Conservation (phyloP, 2,797 vertebrate species). For the Falco novaeseelandiae region DNA sequence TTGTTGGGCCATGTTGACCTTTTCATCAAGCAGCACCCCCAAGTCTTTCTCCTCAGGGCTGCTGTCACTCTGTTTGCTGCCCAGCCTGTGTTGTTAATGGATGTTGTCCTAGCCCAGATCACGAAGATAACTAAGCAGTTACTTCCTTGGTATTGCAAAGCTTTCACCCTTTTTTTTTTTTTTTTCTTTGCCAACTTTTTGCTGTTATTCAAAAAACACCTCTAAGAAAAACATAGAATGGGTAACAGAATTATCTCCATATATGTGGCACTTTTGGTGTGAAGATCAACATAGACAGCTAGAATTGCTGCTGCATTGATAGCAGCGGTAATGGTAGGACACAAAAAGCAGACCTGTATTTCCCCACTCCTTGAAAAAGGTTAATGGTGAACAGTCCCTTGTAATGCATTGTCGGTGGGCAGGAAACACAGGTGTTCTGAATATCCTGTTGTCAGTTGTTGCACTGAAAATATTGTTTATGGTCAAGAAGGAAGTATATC, state of each 20-base stretch:
- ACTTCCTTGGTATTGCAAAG: neutral
- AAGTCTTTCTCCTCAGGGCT: too few relatives aligned
- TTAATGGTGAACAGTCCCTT: neutral
- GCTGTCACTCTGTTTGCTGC: too few relatives aligned
- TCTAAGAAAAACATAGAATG: neutral
- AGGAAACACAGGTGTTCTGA: neutral
- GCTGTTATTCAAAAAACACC: neutral
- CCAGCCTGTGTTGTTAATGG: too few relatives aligned
- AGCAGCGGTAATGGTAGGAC: neutral
- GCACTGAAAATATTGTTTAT: neutral
- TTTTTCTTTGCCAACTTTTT: neutral
- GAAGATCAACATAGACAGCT: neutral
- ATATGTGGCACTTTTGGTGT: too few relatives aligned
- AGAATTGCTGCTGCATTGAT: neutral
- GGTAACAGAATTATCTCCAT: neutral
- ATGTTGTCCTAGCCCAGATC: neutral
- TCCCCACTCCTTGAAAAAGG: neutral
- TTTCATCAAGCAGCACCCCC: too few relatives aligned
- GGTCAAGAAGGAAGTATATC: neutral
- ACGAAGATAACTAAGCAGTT: neutral
- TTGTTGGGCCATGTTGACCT: too few relatives aligned
- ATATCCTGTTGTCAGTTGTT: neutral
- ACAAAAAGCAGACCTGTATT: neutral
- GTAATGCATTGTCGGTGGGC: too few relatives aligned
- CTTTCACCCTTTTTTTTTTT: neutral